Evolutionary conservation across 53 echinoderm and acorn worm genomes (phyloP).

Genomic region (Henricia sp.): DNA sequence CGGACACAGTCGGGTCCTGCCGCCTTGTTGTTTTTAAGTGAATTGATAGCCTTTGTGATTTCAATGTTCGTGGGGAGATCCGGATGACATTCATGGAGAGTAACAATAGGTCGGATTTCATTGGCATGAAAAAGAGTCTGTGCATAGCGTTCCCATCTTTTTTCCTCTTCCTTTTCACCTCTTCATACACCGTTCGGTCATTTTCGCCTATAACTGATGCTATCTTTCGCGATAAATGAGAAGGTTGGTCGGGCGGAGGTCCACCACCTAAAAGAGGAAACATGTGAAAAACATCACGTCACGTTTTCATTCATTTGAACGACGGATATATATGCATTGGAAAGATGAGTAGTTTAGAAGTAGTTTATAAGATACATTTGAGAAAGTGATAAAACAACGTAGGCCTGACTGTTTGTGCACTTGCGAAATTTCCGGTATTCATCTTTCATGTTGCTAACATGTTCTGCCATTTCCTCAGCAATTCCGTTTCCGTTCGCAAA

Average conservation of each 20-base stretch:
- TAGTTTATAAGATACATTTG: slow-evolving; percentile 14
- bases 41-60: no score
- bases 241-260: slow-evolving; percentile 7
- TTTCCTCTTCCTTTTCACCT: no score
- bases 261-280: slow-evolving; percentile 18
- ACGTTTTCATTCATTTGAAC: slow-evolving; percentile 14
- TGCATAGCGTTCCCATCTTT: no score
- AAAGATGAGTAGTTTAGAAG: slow-evolving; percentile 14
- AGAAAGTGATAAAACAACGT: slow-evolving; percentile 15
- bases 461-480: slow-evolving; percentile 6
- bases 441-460: slow-evolving; percentile 18
- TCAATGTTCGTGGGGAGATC: no score
- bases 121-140: no score
- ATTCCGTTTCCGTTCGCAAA: slow-evolving; percentile 4
- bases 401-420: slow-evolving; percentile 2
- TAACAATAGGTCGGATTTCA: no score
- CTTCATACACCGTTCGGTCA: slow-evolving; percentile 6
- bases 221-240: slow-evolving; percentile 15
- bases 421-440: slow-evolving; percentile 11
- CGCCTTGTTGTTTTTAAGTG: no score
- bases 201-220: slow-evolving; percentile 18
- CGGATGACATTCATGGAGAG: no score
- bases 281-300: slow-evolving; percentile 15
- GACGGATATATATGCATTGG: slow-evolving; percentile 13
- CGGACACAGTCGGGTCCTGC: no score